Base-by-base conservation (phyloP, 53 echinoderm and acorn worm genomes). In the Henricia sp. region DNA sequence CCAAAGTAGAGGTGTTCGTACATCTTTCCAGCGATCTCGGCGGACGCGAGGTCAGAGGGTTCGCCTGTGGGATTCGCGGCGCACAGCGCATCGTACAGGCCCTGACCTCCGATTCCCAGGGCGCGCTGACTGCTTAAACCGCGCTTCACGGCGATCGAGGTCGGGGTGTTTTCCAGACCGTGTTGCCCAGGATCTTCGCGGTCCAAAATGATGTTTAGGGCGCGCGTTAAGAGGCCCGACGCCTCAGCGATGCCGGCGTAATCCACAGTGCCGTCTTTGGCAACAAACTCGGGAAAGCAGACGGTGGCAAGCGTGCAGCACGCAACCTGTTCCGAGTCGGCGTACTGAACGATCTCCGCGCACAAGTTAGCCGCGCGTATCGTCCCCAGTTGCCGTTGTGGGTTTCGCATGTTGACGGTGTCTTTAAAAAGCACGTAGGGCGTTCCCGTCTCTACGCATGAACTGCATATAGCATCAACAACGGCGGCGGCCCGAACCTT, bases 321-420 rank as follows among this genome's bases (percentile, higher is more conserved):
- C n/a, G 72, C 72, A 9, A 71, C 25, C 13, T 71, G 46, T 17
- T 71, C 50, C 0, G 23, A 44, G 28, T 16, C 17, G 0, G 72
- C 42, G 2, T 71, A 24, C 25, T 71, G 72, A 20, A 71, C 28
- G 50, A 71, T 71, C 46, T 71, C 72, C 12, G 72, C 46, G 30
- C 72, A 71, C 14, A 71, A 50, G 72, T 71, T 71, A 1, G 72
- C 43, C 24, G 3, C 25, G 14, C 48, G 24, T n/a, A 71, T 44
- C 23, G 28, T 28, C 5, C 72, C 46, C 4, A 71, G 48, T 30
- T 71, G 72, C 2, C 29, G 3, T 11, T 23, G 25, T 21, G 44
- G 44, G 44, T 44, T 44, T 6, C 13, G 6, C 6, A 13, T 13
- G 44, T 44, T 44, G 44, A 44, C 44, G 44, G 44, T 44, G 44